Evolutionary conservation across 2,113 vertebrate species (phyloP), one percentile per base, ranked within the genome.

Genomic region (Willisornis vidua): DNA sequence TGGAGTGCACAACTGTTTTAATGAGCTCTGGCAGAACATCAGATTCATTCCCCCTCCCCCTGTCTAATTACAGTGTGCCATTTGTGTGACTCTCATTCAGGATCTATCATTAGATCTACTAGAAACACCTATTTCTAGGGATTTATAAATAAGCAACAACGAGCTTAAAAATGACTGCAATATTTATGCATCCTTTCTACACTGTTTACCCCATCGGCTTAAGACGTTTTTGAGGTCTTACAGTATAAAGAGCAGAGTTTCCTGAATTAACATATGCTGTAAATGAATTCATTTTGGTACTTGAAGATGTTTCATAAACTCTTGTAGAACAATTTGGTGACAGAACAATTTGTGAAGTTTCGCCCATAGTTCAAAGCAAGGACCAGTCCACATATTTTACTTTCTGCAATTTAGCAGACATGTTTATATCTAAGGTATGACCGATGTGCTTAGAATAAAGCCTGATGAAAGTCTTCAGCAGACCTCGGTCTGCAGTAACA

Each of bases 21-120:
- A 91, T 93, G 89, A 87, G 87, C n/a, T 82, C 78, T 96, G 96
- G 94, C 96, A 91, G 92, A 96, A 85, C 48, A 93, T 89, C 89
- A 91, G 83, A 49, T 16, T 67, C 82, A 58, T 91, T 91, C 23
- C 63, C 61, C 94, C 37, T 4, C 58, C 71, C 35, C 67, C 72
- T 39, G 13, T 65, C 85, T 95, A 92, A 93, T 55, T 94, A 94
- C 63, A 74, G 73, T 10, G 6, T 94, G 88, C 77, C 62, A 84
- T 86, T 93, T 96, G 68, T 91, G 68, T 82, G 76, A 65, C 75
- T 94, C 52, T 90, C 68, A 43, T 95, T 96, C 81, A 37, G 66
- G 65, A 71, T 80, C 85, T 95, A 85, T 90, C 90, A 89, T 81
- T 49, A 93, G 92, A 94, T 91, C 89, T 88, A 83, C 52, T 43